Evolutionary conservation across 2,113 vertebrate species (phyloP).

Genomic region (Spea multiplicata): DNA sequence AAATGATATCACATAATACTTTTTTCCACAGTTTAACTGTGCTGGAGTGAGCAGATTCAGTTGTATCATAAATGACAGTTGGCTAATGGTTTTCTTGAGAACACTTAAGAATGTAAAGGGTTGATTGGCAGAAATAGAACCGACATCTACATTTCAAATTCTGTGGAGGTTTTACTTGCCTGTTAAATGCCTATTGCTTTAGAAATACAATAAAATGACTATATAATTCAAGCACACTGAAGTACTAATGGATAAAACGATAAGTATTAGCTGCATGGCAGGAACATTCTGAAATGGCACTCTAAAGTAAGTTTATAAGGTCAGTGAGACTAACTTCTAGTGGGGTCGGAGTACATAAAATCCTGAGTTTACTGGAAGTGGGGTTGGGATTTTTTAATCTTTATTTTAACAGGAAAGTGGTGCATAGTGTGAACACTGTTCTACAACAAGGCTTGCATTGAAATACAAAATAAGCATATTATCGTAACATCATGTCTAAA

Average conservation of each 20-base stretch:
- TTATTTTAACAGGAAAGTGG: no score
- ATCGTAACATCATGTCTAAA: no score
- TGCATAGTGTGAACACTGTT: no score
- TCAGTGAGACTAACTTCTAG: conserved; percentile 26
- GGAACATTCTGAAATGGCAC: conserved; percentile 24
- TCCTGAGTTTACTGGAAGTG: neutral
- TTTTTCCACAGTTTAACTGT: conserved; percentile 38
- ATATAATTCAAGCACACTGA: conserved; percentile 42
- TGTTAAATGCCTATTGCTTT: conserved; percentile 48
- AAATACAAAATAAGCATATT: no score
- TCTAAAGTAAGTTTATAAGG: conserved; percentile 38
- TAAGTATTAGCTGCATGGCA: conserved; percentile 43
- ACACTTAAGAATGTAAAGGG: conserved; percentile 42
- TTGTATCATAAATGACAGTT: conserved; percentile 47
- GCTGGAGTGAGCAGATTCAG: conserved; percentile 30
- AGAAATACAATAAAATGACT: conserved; percentile 47
- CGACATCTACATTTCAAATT: conserved; percentile 46
- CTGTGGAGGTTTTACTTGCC: conserved; percentile 41
- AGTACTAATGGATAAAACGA: conserved; percentile 39
- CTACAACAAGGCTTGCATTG: no score
- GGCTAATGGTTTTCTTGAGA: conserved; percentile 48
- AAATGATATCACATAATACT: conserved; percentile 46
- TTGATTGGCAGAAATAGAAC: conserved; percentile 49
- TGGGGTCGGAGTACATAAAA: neutral
- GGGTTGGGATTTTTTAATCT: neutral